Conservation (phyloP, 2,113 vertebrate species). For the Strix uralensis region DNA sequence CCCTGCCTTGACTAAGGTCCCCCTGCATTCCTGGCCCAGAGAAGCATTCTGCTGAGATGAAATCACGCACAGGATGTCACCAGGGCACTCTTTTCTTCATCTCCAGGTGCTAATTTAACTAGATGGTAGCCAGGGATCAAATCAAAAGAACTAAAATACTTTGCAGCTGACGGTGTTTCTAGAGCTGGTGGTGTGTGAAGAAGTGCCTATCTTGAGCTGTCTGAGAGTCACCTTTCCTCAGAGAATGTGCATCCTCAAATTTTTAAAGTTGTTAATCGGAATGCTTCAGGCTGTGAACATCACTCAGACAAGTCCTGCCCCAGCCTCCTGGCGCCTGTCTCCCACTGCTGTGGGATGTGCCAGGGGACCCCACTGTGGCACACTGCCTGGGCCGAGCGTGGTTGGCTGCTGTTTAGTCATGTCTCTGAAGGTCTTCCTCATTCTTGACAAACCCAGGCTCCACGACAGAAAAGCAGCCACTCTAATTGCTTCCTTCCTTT, state of each 20-base stretch:
- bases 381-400: fast-evolving
- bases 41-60: slow-evolving; percentile 32
- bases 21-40: not conserved
- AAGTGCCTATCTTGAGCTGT: not conserved
- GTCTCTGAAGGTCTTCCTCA: not conserved
- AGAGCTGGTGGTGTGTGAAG: not conserved
- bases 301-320: not conserved
- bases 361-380: fast-evolving
- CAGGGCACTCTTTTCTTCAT: not conserved
- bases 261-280: not conserved
- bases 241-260: not conserved
- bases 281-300: not conserved
- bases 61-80: slow-evolving; percentile 35
- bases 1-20: not conserved
- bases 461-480: not conserved
- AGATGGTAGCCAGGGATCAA: not conserved
- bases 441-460: not conserved
- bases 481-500: not conserved
- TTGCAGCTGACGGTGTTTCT: not conserved
- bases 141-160: not conserved
- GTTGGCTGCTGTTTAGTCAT: not conserved
- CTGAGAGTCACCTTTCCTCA: not conserved
- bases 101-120: not conserved
- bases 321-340: not conserved
- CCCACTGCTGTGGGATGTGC: not conserved